Conservation (phyloP, 1,140 invertebrate genomes). For the Drosophila willistoni region DNA sequence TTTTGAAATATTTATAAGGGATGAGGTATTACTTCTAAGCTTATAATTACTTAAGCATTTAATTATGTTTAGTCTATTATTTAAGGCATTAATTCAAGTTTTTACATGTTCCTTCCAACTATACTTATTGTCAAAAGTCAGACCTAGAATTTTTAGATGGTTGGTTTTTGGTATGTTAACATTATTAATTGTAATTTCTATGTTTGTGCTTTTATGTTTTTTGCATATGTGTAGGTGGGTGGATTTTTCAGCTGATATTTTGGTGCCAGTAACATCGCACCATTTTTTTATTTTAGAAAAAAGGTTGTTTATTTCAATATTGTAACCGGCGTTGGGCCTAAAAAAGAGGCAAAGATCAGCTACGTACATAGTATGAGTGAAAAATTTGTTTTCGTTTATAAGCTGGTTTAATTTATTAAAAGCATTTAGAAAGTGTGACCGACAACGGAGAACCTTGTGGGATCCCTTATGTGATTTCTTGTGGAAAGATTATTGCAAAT, state of each 20-base stretch:
- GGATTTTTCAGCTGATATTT: constrained; percentile 24
- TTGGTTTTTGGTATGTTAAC: background rate
- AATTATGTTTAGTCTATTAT: constrained; percentile 5
- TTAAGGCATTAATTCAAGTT: constrained; percentile 1
- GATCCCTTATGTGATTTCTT: too few species aligned
- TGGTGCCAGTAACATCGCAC: constrained; percentile 6
- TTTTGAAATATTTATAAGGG: too few species aligned
- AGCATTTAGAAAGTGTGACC: too few species aligned
- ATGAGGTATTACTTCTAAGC: too few species aligned
- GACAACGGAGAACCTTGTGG: too few species aligned
- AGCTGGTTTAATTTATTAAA: constrained; percentile 11
- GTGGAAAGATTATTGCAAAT: too few species aligned
- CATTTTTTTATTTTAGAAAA: constrained; percentile 19
- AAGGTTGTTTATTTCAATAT: background rate
- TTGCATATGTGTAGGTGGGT: constrained; percentile 17
- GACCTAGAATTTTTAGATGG: constrained; percentile 18
- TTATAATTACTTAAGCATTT: too few species aligned
- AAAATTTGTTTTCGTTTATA: constrained; percentile 17
- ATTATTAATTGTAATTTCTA: too few species aligned
- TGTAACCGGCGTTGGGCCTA: background rate
- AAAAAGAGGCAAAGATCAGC: constrained; percentile 17
- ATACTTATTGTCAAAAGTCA: background rate
- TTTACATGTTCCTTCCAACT: background rate
- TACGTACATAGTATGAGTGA: constrained; percentile 16
- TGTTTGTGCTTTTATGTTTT: too few species aligned